These are phyloP conservation scores for Numenius phaeopus DNA, from an alignment of 2,797 vertebrate species.

Conservation along the genomic window DNA sequence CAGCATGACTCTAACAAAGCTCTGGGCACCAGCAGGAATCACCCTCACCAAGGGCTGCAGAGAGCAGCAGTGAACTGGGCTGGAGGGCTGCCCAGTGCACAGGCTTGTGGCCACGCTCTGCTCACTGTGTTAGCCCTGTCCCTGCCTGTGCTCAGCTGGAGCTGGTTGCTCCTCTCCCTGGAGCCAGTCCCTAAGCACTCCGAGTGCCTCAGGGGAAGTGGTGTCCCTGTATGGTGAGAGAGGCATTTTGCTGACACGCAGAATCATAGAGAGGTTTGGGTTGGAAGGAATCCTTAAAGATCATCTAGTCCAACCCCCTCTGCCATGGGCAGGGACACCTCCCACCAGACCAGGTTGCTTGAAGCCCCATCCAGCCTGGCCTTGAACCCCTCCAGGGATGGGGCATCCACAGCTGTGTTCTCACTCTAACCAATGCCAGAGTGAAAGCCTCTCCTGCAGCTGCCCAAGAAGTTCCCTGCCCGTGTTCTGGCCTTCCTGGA, in stretches of 20 bases:
- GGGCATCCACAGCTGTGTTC: neutral
- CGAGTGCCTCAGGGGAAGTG: neutral
- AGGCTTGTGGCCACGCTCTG: neutral
- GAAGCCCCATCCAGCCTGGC: fast-evolving
- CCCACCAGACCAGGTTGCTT: neutral
- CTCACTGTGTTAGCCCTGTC: neutral
- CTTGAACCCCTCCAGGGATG: neutral
- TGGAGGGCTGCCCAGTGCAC: no score
- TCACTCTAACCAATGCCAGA: neutral
- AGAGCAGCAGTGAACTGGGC: neutral
- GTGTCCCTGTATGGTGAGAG: neutral
- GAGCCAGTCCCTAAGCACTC: neutral
- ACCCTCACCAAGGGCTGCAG: neutral
- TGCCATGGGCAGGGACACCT: neutral
- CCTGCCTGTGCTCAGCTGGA: neutral
- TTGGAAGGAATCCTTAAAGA: neutral
- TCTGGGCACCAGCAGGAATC: neutral
- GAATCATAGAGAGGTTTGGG: neutral
- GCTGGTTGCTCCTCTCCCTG: neutral
- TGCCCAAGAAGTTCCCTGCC: neutral
- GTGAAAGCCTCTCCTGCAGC: neutral
- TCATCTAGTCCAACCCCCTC: neutral
- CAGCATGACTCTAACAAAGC: neutral
- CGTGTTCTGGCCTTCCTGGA: neutral
- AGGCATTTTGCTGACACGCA: neutral